Percentiles rank a stretch among this genome's conserved stretches.
Evolutionary conservation across 2,888 invertebrate species (phyloP).

Genomic region (Drosophila neonasuta): DNA sequence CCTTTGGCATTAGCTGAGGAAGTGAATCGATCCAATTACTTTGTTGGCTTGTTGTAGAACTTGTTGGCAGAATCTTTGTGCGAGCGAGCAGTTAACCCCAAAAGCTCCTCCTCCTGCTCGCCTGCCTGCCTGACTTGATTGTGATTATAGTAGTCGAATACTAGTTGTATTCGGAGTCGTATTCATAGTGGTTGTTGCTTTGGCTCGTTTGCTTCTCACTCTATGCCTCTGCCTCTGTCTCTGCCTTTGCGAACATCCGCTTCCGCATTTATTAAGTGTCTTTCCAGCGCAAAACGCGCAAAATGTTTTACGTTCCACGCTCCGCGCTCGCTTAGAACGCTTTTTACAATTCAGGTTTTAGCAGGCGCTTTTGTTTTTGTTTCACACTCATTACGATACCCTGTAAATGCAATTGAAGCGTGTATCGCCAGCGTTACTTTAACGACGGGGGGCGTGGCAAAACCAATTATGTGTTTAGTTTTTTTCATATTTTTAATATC

Average conservation of each 20-base stretch:
- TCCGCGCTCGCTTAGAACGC: slow-evolving; percentile 63
- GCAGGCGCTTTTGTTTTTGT: slow-evolving; percentile 44
- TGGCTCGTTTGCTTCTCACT: slow-evolving; percentile 22
- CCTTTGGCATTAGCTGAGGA: slow-evolving; percentile 40
- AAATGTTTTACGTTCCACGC: slow-evolving; percentile 51
- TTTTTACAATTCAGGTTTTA: slow-evolving; percentile 77
- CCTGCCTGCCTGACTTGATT: slow-evolving; percentile 78
- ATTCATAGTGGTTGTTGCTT: slow-evolving; percentile 24
- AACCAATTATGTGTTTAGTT: no score
- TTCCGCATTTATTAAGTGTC: slow-evolving; percentile 81
- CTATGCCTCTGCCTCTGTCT: background rate
- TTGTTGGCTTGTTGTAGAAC: slow-evolving; percentile 3
- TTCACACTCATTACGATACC: slow-evolving; percentile 19
- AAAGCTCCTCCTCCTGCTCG: background rate
- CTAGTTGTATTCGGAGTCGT: slow-evolving; percentile 34
- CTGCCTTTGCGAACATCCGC: slow-evolving; percentile 78
- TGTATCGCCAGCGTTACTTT: no score
- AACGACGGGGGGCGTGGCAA: no score
- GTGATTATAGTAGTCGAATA: slow-evolving; percentile 73
- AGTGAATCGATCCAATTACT: slow-evolving; percentile 43
- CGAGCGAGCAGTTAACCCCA: slow-evolving; percentile 4
- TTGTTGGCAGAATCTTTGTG: slow-evolving; percentile 17
- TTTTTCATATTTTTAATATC: no score
- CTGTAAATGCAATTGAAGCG: slow-evolving; percentile 8
- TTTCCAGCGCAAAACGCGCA: slow-evolving; percentile 67